These are phyloP conservation scores for Phortica variegata DNA, from an alignment of 1,140 invertebrate species.

Conservation along the genomic window DNA sequence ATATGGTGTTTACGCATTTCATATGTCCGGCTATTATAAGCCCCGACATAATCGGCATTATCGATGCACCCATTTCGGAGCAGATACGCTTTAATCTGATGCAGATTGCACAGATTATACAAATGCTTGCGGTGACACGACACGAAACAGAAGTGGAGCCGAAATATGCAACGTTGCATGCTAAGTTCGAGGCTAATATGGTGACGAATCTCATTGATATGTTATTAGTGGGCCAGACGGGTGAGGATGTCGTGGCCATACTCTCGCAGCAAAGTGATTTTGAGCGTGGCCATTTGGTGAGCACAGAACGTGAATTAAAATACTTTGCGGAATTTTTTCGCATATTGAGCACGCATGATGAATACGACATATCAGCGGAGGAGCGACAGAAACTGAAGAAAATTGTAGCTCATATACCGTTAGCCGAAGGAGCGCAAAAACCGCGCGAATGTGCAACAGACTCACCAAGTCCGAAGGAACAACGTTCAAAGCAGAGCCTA, in stretches of 20 bases:
- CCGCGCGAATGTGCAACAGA: not conserved
- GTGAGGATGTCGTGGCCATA: constrained; percentile 62
- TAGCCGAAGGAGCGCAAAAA: constrained; percentile 12
- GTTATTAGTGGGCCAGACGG: constrained; percentile 63
- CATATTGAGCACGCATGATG: constrained; percentile 29
- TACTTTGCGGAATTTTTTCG: constrained; percentile 63
- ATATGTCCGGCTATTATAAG: constrained; percentile 96
- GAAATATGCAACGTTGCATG: constrained; percentile 73
- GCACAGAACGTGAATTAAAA: constrained; percentile 69
- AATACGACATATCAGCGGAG: constrained; percentile 39
- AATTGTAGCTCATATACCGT: constrained; percentile 36
- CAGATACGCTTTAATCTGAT: constrained; percentile 91
- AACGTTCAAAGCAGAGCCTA: constrained; percentile 37
- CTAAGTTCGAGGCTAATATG: constrained; percentile 74
- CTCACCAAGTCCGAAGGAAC: constrained; percentile 10
- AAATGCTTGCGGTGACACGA: constrained; percentile 83
- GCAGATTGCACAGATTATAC: constrained; percentile 87
- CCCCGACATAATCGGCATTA: constrained; percentile 94
- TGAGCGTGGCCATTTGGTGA: constrained; percentile 65
- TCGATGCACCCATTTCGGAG: constrained; percentile 88
- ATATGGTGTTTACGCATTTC: constrained; percentile 91
- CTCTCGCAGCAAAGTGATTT: constrained; percentile 63
- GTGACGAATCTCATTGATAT: constrained; percentile 73
- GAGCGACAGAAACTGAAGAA: constrained; percentile 42
- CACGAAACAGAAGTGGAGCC: constrained; percentile 73